A percentile compares a stretch with the other conserved stretches of the same genome.
Conservation (phyloP, 2,888 invertebrate species). For the Auanema sp. region DNA sequence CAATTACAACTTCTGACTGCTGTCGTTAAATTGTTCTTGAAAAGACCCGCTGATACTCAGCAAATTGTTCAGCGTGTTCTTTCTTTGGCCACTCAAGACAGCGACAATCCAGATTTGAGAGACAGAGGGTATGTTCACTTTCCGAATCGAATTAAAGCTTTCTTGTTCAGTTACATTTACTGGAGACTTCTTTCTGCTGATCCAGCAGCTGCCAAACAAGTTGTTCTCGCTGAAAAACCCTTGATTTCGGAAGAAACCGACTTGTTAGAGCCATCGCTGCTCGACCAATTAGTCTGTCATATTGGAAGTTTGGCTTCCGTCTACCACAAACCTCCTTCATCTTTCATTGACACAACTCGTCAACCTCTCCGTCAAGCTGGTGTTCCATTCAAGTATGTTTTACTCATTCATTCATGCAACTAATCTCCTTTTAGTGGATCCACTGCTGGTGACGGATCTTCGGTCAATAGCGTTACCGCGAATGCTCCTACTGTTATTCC, state of each 20-base stretch:
- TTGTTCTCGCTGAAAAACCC: slow-evolving; percentile 94
- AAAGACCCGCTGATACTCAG: slow-evolving; percentile 96
- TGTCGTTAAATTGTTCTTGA: slow-evolving; percentile 95
- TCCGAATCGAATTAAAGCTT: not conserved
- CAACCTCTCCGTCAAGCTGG: slow-evolving; percentile 49
- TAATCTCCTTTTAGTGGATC: slow-evolving; percentile 30
- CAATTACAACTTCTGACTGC: slow-evolving; percentile 95
- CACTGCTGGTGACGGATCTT: slow-evolving; percentile 15
- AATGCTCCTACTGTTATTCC: slow-evolving; percentile 67
- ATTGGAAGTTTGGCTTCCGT: slow-evolving; percentile 96
- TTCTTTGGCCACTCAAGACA: slow-evolving; percentile 72
- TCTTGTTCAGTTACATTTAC: slow-evolving; percentile 79
- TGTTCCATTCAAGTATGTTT: slow-evolving; percentile 16
- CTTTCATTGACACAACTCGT: slow-evolving; percentile 86
- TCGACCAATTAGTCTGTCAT: slow-evolving; percentile 95
- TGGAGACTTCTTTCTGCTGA: slow-evolving; percentile 98
- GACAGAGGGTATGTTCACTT: slow-evolving; percentile 76
- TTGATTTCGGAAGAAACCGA: slow-evolving; percentile 84
- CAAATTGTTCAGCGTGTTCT: slow-evolving; percentile 89
- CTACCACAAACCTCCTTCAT: slow-evolving; percentile 97
- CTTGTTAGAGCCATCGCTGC: slow-evolving; percentile 89
- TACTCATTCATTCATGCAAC: not conserved
- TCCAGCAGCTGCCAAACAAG: slow-evolving; percentile 98
- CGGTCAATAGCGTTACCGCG: slow-evolving; percentile 2
- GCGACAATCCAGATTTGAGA: slow-evolving; percentile 95